Conservation (phyloP, 2,888 invertebrate genomes). For the Anagyrus pseudococci region DNA sequence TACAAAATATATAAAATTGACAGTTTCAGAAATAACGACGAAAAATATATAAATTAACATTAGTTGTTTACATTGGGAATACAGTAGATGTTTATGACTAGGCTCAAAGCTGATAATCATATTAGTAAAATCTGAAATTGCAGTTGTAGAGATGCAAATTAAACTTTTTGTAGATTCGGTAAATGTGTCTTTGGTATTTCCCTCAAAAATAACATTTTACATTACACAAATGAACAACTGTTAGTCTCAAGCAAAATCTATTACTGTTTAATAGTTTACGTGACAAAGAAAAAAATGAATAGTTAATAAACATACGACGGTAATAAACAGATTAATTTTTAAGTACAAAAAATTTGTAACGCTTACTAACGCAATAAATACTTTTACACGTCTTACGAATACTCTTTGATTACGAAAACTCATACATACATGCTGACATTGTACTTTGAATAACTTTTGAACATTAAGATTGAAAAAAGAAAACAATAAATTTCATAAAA, state of each 20-base stretch:
- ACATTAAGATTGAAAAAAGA: too few relatives aligned
- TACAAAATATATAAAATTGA: conserved; percentile 16
- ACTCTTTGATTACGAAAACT: too few relatives aligned
- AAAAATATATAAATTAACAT: conserved; percentile 28
- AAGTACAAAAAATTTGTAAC: conserved; percentile 31
- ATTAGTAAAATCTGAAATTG: too few relatives aligned
- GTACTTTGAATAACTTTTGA: too few relatives aligned
- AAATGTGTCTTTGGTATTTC: conserved; percentile 58
- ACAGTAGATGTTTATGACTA: conserved; percentile 34
- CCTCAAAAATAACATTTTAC: conserved; percentile 39
- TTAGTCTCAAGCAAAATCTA: conserved; percentile 19
- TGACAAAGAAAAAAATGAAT: conserved; percentile 19
- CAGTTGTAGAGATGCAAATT: too few relatives aligned
- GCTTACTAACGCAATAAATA: conserved; percentile 30
- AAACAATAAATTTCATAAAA: too few relatives aligned
- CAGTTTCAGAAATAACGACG: conserved; percentile 32
- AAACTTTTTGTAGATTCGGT: too few relatives aligned
- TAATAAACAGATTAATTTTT: conserved; percentile 25
- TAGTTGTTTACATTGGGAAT: conserved; percentile 21
- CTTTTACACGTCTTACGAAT: too few relatives aligned
- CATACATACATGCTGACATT: too few relatives aligned
- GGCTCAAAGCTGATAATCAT: too few relatives aligned
- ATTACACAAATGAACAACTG: conserved; percentile 22
- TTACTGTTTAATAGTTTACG: conserved; percentile 19
- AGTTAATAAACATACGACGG: conserved; percentile 12